A percentile compares a stretch with the other conserved stretches of the same genome.
Evolutionary conservation across 1,140 invertebrate species (phyloP).

Genomic region (Amyelois transitella): DNA sequence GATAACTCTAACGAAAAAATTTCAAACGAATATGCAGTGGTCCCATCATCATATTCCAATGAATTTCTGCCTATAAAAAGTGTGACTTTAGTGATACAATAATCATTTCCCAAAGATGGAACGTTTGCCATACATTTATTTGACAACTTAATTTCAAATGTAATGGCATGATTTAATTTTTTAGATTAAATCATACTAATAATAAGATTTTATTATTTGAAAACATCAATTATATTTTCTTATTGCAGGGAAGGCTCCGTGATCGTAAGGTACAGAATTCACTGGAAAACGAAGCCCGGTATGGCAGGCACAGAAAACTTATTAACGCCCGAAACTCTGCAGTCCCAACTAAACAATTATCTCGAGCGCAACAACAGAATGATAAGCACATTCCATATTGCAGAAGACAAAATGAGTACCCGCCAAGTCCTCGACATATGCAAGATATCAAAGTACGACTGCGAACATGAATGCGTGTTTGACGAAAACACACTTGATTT

Average conservation of each 20-base stretch:
- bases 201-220: no score
- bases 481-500: slow-evolving; percentile 78
- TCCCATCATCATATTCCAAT: no score
- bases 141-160: no score
- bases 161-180: no score
- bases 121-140: no score
- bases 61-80: no score
- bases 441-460: slow-evolving; percentile 82
- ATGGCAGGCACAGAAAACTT: slow-evolving; percentile 68
- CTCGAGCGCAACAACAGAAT: slow-evolving; percentile 70
- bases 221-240: slow-evolving; percentile 10
- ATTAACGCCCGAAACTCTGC: slow-evolving; percentile 69
- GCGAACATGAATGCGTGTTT: slow-evolving; percentile 85
- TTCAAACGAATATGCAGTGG: no score
- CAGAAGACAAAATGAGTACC: slow-evolving; percentile 61
- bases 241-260: slow-evolving; percentile 78
- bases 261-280: slow-evolving; percentile 78
- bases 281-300: slow-evolving; percentile 76
- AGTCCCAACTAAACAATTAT: slow-evolving; percentile 65
- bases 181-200: no score
- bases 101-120: no score
- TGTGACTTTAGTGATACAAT: no score
- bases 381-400: slow-evolving; percentile 74
- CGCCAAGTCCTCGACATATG: slow-evolving; percentile 81
- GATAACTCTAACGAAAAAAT: no score